Base-by-base conservation (phyloP, 2,113 vertebrate genomes). In the Syrrhaptes paradoxus region DNA sequence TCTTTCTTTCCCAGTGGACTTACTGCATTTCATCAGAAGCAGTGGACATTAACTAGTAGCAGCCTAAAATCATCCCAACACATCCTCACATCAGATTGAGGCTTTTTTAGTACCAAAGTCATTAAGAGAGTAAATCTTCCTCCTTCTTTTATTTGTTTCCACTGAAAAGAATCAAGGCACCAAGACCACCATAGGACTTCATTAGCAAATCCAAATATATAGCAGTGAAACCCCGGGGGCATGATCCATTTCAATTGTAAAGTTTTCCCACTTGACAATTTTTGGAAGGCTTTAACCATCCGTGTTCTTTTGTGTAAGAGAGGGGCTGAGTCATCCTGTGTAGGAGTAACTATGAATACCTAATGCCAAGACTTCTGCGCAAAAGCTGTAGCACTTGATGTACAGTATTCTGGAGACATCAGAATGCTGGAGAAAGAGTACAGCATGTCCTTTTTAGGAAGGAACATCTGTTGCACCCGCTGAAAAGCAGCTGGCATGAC, bases 221-320 rank as follows among this genome's bases (percentile, higher is more conserved):
- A 90, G 43, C 1, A 1, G 29, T 45, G 36, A 94, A 96, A 67
- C 17, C 41, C 18, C 11, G 1, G 32, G 26, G 15, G 38, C 18
- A 54, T 1, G 1, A 90, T 67, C 54, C 48, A 73, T 59, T 95
- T 82, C n/a, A 52, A 19, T 10, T 41, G 52, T 45, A 36, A 86
- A 92, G 43, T 83, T 88, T 77, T 83, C 52, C 81, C 46, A 78
- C 55, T 89, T 67, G 43, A 86, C 49, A 91, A 66, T 48, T 92
- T 95, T 89, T 77, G 82, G 81, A 94, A 92, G 32, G 20, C 32
- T 93, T 92, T 76, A 88, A 78, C 49, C 46, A 90, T 58, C 45
- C 11, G 0, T 34, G 32, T 36, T 85, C 58, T 89, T 92, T 41
- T 70, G 70, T 84, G 38, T 71, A 58, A 62, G 93, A 82, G 76